Evolutionary conservation across 2,797 vertebrate genomes (phyloP).

Genomic region (Protosalanx chinensis): DNA sequence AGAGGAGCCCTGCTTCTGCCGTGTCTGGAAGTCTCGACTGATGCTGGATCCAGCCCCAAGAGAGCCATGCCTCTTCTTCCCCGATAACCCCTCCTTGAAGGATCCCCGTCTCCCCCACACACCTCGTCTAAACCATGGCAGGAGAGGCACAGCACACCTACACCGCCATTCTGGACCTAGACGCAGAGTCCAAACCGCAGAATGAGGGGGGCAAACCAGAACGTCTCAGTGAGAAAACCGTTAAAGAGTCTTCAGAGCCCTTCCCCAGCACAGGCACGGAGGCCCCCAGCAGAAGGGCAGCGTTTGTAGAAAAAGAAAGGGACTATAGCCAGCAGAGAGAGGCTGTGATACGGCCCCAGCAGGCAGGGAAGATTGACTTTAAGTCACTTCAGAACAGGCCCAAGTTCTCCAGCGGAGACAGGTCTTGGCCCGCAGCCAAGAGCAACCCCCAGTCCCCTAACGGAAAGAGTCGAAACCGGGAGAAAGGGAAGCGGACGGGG

Average conservation of each 20-base stretch:
- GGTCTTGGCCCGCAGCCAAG: slow-evolving; percentile 79
- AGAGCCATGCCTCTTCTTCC: slow-evolving; percentile 74
- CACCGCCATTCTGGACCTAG: slow-evolving; percentile 74
- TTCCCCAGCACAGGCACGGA: slow-evolving; percentile 69
- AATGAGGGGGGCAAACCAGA: slow-evolving; percentile 74
- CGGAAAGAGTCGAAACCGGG: slow-evolving; percentile 76
- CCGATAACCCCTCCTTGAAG: slow-evolving; percentile 69
- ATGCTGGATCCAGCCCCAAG: slow-evolving; percentile 51
- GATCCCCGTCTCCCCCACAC: slow-evolving; percentile 66
- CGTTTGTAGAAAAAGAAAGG: slow-evolving; percentile 73
- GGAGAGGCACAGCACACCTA: slow-evolving; percentile 87
- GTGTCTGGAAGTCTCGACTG: slow-evolving; percentile 62
- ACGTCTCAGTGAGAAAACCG: slow-evolving; percentile 73
- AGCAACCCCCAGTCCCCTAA: slow-evolving; percentile 77
- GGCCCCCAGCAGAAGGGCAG: slow-evolving; percentile 53
- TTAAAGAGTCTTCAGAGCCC: slow-evolving; percentile 73
- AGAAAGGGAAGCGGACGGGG: slow-evolving; percentile 74
- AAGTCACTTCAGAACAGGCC: slow-evolving; percentile 80
- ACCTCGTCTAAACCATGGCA: slow-evolving; percentile 80
- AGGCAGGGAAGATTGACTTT: slow-evolving; percentile 84
- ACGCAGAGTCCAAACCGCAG: slow-evolving; percentile 75
- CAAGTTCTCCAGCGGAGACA: slow-evolving; percentile 71
- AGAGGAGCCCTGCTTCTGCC: slow-evolving; percentile 64
- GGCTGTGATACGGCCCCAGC: slow-evolving; percentile 86
- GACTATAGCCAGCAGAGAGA: slow-evolving; percentile 85